Evolutionary conservation across 2,797 vertebrate genomes (phyloP).

Genomic region (Selene dorsalis): DNA sequence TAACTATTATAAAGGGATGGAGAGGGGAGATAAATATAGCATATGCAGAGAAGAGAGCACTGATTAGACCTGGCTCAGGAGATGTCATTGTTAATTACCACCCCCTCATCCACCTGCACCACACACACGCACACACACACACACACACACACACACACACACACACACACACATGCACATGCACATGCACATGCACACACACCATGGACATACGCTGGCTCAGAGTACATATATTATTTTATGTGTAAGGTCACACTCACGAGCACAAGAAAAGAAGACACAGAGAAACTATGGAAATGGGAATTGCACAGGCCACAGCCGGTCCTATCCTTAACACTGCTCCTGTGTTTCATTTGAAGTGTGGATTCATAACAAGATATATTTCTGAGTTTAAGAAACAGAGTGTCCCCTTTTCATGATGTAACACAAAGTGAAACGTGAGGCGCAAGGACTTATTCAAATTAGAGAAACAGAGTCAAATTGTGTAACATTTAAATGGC

Average conservation of each 20-base stretch:
- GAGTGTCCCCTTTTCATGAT: no score
- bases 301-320: background rate
- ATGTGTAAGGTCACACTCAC: slow-evolving; percentile 23
- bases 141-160: slow-evolving; percentile 79
- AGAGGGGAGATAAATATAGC: slow-evolving; percentile 76
- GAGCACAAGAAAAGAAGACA: slow-evolving; percentile 12
- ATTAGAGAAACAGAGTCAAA: no score
- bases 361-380: no score
- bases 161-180: slow-evolving; percentile 35
- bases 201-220: slow-evolving; percentile 61
- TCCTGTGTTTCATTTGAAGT: no score
- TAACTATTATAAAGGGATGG: slow-evolving; percentile 66
- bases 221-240: slow-evolving; percentile 2
- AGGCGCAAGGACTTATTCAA: no score
- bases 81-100: slow-evolving; percentile 84
- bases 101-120: slow-evolving; percentile 83
- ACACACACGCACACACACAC: slow-evolving; percentile 63
- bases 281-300: slow-evolving; percentile 5
- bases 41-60: slow-evolving; percentile 65
- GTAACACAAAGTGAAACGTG: no score
- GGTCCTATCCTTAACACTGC: no score
- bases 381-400: no score
- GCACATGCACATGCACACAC: slow-evolving; percentile 33
- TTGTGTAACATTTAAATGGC: no score
- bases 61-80: slow-evolving; percentile 79